phyloP scores from a whole-genome alignment of 2,888 invertebrate species.

The Lasioglossum pauxillum region DNA sequence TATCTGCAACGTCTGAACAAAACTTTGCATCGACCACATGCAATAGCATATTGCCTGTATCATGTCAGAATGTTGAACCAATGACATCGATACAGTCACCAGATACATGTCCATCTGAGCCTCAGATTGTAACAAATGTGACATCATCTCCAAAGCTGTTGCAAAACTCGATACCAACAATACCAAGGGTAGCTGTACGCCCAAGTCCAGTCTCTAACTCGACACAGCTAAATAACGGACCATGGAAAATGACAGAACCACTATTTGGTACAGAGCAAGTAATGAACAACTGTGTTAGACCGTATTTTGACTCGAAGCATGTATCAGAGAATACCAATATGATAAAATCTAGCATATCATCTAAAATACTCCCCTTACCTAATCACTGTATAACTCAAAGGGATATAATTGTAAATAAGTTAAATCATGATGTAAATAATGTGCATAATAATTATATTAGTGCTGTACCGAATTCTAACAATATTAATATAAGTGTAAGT shows the following conservation, averaged over 20 bases:
- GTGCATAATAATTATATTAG: slow-evolving; percentile 75
- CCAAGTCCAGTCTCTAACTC: slow-evolving; percentile 79
- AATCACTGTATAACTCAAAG: slow-evolving; percentile 79
- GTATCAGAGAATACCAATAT: slow-evolving; percentile 82
- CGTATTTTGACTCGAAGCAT: slow-evolving; percentile 81
- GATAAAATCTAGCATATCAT: slow-evolving; percentile 81
- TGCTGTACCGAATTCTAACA: slow-evolving; percentile 68
- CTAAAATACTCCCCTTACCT: slow-evolving; percentile 78
- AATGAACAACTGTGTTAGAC: slow-evolving; percentile 76
- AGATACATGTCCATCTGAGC: slow-evolving; percentile 64
- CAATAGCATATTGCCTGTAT: slow-evolving; percentile 67
- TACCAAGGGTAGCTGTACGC: slow-evolving; percentile 81
- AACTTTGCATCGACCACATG: slow-evolving; percentile 69
- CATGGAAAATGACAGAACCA: slow-evolving; percentile 79
- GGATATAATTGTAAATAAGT: slow-evolving; percentile 75
- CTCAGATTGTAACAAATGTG: slow-evolving; percentile 62
- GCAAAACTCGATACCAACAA: slow-evolving; percentile 73
- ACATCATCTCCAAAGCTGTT: slow-evolving; percentile 66
- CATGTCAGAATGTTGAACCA: slow-evolving; percentile 69
- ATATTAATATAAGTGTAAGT: slow-evolving; percentile 60
- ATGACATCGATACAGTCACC: slow-evolving; percentile 66
- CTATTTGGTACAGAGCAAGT: slow-evolving; percentile 76
- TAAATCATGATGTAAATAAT: slow-evolving; percentile 75
- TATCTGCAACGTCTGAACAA: slow-evolving; percentile 66
- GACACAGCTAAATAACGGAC: slow-evolving; percentile 63